Percentiles rank a stretch among this genome's conserved stretches.
These are phyloP conservation scores for Chitala chitala DNA, from an alignment of 2,113 vertebrate species.

Conservation along the genomic window DNA sequence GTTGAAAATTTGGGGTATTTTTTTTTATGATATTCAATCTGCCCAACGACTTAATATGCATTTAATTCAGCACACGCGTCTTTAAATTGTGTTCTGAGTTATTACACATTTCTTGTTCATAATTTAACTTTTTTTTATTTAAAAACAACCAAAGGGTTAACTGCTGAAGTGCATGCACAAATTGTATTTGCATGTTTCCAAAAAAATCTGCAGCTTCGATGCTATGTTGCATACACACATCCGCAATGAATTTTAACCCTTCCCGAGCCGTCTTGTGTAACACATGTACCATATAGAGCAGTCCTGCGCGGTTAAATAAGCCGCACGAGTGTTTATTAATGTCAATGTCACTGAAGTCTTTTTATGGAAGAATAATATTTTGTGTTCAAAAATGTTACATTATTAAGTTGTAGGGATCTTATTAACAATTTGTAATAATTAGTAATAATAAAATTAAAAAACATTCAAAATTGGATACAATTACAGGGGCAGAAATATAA, in stretches of 20 bases:
- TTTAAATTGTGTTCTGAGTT: neutral
- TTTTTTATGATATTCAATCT: neutral
- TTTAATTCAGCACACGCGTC: neutral
- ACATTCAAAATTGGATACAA: no score
- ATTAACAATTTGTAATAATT: no score
- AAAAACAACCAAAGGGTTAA: constrained; percentile 10
- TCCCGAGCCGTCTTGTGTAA: neutral
- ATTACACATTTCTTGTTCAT: no score
- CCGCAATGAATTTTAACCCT: constrained; percentile 20
- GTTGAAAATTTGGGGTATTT: constrained; percentile 4
- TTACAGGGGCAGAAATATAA: no score
- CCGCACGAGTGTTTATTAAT: neutral
- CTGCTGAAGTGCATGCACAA: neutral
- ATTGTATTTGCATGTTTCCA: constrained; percentile 3
- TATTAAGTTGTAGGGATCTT: no score
- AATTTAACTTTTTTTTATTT: neutral
- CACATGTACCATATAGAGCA: neutral
- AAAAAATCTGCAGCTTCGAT: constrained; percentile 2
- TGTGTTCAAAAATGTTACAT: no score
- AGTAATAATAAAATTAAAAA: no score
- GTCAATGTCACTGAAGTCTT: neutral
- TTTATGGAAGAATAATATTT: neutral
- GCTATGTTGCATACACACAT: neutral
- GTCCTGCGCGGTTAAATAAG: neutral
- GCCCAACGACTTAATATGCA: neutral